Evolutionary conservation across 37 sponge, comb jelly and placozoan genomes (phyloP), one percentile per base, ranked within the genome.

Genomic region (Lycopodina hypogea): DNA sequence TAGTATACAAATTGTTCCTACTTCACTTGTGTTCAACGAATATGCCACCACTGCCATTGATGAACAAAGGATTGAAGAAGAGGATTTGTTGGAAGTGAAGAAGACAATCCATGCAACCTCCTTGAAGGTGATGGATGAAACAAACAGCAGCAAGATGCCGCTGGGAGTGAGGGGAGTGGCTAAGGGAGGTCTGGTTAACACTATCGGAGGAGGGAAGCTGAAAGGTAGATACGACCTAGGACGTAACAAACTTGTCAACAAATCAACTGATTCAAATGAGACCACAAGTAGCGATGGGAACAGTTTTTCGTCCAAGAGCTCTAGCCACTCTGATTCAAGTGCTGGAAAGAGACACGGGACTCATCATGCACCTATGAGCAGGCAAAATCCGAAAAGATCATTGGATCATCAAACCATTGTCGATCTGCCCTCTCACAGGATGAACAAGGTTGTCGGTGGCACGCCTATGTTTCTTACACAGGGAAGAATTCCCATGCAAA

Each of bases 191-290:
- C 29, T 36, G 17, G 28, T 29, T 29, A 50, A 42, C 6, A 28
- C 22, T 19, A 68, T 56, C 3, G 68, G 33, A 33, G 79, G 79
- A 18, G 53, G n/a, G 42, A 45, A 45, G 48, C 9, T 45, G 9
- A 45, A 45, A 9, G 37, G 76, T 11, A 0, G 33, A 29, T 50
- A 52, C 14, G 74, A 61, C 42, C 42, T 60, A 7, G 19, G 70
- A 17, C 82, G 74, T 3, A 62, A 29, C 29, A 72, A 81, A 28
- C 65, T 1, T 59, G 60, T 42, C 1, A 72, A 60, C 32, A 81
- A 81, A 48, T 72, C 74, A 37, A 60, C 82, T 3, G 82, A 81
- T 33, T 78, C 79, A 0, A 78, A 68, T 38, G 79, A 67, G 24
- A 78, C 79, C 28, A 78, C 55, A 19, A 78, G 77, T 32, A 77